These are phyloP conservation scores for Prunella strophiata DNA, from an alignment of 2,797 vertebrate genomes.

Conservation along the genomic window DNA sequence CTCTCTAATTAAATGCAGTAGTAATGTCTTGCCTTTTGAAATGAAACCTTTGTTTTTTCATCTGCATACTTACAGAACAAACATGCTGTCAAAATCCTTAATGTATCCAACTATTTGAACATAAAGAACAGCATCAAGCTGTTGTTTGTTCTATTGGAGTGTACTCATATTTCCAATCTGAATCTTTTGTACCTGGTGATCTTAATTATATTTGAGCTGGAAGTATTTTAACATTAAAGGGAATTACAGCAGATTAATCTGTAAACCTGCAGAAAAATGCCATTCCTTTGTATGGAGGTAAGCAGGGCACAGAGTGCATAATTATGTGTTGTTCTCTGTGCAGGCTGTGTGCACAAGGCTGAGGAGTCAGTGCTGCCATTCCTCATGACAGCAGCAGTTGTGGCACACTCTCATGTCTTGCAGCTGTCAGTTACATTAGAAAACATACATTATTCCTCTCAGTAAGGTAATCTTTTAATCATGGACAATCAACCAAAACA, in stretches of 20 bases:
- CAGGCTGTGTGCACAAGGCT: not conserved
- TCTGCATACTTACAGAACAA: not conserved
- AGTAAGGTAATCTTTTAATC: not conserved
- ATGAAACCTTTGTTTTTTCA: not conserved
- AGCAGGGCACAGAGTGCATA: not conserved
- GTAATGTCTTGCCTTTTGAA: slow-evolving; percentile 41
- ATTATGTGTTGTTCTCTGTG: not conserved
- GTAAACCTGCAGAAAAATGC: slow-evolving; percentile 56
- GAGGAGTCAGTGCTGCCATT: not conserved
- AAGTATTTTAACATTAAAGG: slow-evolving; percentile 54
- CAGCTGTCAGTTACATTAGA: not conserved
- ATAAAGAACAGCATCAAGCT: slow-evolving; percentile 29
- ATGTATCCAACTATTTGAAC: slow-evolving; percentile 17
- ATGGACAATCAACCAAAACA: not conserved
- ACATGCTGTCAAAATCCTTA: slow-evolving; percentile 27
- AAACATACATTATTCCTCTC: not conserved
- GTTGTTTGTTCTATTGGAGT: slow-evolving; percentile 11
- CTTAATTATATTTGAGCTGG: slow-evolving; percentile 59
- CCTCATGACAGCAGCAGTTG: not conserved
- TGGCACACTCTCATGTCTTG: not conserved
- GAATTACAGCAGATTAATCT: slow-evolving; percentile 60
- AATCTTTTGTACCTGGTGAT: slow-evolving; percentile 30
- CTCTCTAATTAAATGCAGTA: slow-evolving; percentile 41
- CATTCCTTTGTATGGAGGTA: slow-evolving; percentile 53
- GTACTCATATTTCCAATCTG: slow-evolving; percentile 17